Base-by-base conservation (phyloP, 2,797 vertebrate species). In the Thunnus albacares region DNA sequence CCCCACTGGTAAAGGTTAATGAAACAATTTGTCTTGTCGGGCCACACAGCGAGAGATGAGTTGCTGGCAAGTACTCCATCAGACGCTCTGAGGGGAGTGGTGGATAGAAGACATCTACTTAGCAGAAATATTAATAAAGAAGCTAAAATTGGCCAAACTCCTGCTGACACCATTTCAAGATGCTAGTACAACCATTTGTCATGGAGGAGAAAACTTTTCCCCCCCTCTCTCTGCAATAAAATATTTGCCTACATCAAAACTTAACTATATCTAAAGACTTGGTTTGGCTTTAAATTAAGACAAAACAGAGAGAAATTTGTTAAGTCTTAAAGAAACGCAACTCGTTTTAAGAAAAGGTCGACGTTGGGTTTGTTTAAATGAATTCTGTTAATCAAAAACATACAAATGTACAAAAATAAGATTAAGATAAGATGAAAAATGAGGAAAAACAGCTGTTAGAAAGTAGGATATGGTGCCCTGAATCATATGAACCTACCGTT, bases 401-500 rank as follows among this genome's bases (percentile, higher is more conserved):
- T 18, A 20, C 38, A 52, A 17, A 60, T 4, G 13, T 9, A 49
- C 6, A 18, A 49, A 47, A 5, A 47, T 47, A 47, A 6, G 45
- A 47, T 47, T 18, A 17, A 49, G 17, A 49, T 17, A 0, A 66
- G 24, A 65, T 3, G 2, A 8, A 45, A 45, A 15, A 45, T 51
- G 3, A 17, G 4, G 14, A 52, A 24, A 15, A 24, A 38, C 62
- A 20, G 10, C 45, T 6, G 45, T 49, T 49, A 18, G 6, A 15
- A 47, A 1, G 45, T 1, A 47, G 15, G 5, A 15, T 14, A 14
- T 43, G 41, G 14, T 12, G 41, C 5, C 5, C 4, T 43, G 14
- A 43, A 43, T 43, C 11, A 14, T 43, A 5, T 43, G 26, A 41
- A 47, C 94, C 26, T 94, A 99, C 98, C 98, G 26, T 99, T 99